Conservation (phyloP, 2,797 vertebrate species). For the Dromococcyx pavoninus region DNA sequence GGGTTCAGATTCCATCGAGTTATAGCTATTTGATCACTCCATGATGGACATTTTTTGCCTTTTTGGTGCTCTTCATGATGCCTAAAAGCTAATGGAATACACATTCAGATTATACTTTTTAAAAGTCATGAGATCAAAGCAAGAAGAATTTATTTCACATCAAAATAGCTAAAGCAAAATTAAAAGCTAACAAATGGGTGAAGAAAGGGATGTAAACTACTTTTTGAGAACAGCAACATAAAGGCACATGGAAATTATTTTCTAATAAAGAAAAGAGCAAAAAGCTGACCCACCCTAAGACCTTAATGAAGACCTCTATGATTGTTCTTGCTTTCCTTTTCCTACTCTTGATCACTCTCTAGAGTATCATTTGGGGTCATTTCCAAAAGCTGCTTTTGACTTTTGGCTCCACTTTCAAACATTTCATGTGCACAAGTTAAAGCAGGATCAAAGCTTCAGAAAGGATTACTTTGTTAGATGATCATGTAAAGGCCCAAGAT, state of each 20-base stretch:
- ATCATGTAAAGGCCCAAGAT: neutral
- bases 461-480: neutral
- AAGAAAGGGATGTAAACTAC: neutral
- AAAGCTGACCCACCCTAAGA: neutral
- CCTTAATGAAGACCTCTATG: neutral
- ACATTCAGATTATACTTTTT: neutral
- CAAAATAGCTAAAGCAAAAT: slow-evolving; percentile 1
- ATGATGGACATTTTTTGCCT: neutral
- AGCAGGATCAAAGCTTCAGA: neutral
- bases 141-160: neutral
- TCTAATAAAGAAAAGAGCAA: neutral
- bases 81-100: neutral
- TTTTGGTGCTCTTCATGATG: neutral
- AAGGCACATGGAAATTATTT: neutral
- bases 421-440: neutral
- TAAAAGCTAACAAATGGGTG: neutral
- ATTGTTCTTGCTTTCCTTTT: neutral
- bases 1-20: neutral
- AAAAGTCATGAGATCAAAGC: neutral
- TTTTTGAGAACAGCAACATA: neutral
- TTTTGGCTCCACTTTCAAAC: neutral
- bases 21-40: neutral
- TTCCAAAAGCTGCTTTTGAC: neutral
- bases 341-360: neutral
- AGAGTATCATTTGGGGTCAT: neutral